Percentiles rank a stretch among this genome's conserved stretches.
Evolutionary conservation across 2,113 vertebrate species (phyloP).

Genomic region (Peucedramus taeniatus): DNA sequence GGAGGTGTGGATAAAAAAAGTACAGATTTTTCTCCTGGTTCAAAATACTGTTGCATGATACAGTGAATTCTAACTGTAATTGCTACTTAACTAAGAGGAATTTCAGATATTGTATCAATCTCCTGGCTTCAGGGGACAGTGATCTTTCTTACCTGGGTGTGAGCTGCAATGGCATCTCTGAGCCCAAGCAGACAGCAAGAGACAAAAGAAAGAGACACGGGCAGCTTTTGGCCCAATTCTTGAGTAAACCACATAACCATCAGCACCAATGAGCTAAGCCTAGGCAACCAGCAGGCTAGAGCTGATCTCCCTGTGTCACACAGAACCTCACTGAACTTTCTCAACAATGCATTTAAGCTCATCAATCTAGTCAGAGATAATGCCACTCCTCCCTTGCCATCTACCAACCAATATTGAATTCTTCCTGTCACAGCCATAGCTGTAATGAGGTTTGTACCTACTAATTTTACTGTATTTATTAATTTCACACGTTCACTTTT

Average conservation of each 20-base stretch:
- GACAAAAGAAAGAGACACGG: neutral
- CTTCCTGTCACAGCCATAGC: neutral
- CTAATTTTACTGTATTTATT: neutral
- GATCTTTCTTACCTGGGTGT: neutral
- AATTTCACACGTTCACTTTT: neutral
- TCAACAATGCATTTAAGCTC: neutral
- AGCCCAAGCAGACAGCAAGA: neutral
- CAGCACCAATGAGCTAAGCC: neutral
- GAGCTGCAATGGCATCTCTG: neutral
- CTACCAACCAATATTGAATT: neutral
- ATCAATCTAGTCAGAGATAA: neutral
- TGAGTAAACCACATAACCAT: neutral
- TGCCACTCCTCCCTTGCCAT: neutral
- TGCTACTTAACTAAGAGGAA: rapidly evolving
- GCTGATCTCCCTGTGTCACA: neutral
- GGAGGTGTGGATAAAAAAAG: neutral
- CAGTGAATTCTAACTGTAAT: neutral
- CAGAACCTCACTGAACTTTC: neutral
- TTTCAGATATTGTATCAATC: neutral
- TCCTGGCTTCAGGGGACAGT: neutral
- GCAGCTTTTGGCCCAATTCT: neutral
- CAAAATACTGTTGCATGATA: neutral
- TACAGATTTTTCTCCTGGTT: neutral
- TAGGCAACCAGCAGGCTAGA: neutral
- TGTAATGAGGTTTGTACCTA: neutral